A percentile compares a stretch with the other conserved stretches of the same genome.
Conservation (phyloP, 1,140 invertebrate species). For the Ladona fulva region DNA sequence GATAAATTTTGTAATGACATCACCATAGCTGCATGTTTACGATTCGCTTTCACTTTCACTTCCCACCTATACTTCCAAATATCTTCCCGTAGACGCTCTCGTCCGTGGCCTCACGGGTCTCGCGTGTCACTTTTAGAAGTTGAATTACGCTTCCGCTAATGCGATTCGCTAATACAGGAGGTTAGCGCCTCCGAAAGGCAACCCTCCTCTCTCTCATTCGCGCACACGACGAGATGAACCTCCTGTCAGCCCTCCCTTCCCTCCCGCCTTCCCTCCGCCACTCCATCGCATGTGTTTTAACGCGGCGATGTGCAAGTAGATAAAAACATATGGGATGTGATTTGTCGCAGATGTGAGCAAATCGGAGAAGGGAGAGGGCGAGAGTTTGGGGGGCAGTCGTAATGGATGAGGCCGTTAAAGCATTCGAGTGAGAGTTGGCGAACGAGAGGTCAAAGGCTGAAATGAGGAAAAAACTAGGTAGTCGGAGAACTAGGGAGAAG, state of each 20-base stretch:
- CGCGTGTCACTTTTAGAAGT: too few relatives aligned
- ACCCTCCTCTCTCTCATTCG: too few relatives aligned
- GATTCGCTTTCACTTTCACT: too few relatives aligned
- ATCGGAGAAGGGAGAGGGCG: neutral
- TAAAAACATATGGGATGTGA: neutral
- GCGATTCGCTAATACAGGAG: too few relatives aligned
- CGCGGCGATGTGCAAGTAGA: neutral
- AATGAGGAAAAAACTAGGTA: neutral
- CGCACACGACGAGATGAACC: neutral
- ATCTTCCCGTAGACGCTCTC: too few relatives aligned
- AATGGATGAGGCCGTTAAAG: slow-evolving; percentile 4
- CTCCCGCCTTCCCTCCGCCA: neutral
- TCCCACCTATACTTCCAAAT: too few relatives aligned
- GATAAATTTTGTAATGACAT: too few relatives aligned
- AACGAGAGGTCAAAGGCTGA: neutral
- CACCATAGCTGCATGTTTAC: too few relatives aligned
- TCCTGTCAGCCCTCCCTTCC: neutral
- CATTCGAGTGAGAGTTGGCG: neutral
- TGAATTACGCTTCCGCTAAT: too few relatives aligned
- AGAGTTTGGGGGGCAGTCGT: neutral
- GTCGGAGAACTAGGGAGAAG: neutral
- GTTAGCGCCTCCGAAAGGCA: too few relatives aligned
- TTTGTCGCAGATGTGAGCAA: neutral
- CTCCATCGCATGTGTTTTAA: neutral
- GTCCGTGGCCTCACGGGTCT: too few relatives aligned